A percentile compares a stretch with the other conserved stretches of the same genome.
Evolutionary conservation across 2,888 invertebrate genomes (phyloP).

Genomic region (Galerucella calmariensis): DNA sequence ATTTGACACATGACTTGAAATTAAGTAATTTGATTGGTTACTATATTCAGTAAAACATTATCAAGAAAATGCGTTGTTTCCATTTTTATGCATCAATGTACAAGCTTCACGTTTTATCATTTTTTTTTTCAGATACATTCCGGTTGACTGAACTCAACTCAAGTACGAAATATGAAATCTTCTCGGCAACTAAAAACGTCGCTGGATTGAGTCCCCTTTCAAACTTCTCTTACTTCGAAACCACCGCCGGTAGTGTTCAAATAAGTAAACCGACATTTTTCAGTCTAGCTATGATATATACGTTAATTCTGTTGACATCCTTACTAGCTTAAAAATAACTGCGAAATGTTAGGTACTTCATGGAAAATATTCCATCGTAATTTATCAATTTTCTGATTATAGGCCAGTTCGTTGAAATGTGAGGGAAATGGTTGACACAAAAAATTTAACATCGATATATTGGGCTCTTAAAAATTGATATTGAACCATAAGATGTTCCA

Average conservation of each 20-base stretch:
- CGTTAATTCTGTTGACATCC: constrained; percentile 30
- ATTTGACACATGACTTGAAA: too few relatives aligned
- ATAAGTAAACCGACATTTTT: constrained; percentile 28
- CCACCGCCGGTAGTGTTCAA: constrained; percentile 41
- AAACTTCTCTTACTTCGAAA: constrained; percentile 54
- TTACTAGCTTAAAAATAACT: constrained; percentile 35
- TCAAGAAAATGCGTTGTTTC: too few relatives aligned
- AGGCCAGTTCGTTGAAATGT: not conserved
- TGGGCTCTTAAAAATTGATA: not conserved
- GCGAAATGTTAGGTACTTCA: constrained; percentile 33
- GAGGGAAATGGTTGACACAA: not conserved
- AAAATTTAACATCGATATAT: not conserved
- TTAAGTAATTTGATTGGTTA: too few relatives aligned
- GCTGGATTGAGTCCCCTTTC: constrained; percentile 66
- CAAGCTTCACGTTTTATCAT: not conserved
- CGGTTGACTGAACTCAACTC: constrained; percentile 65
- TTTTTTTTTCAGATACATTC: constrained; percentile 64
- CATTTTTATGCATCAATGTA: too few relatives aligned
- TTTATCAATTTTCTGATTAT: not conserved
- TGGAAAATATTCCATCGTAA: constrained; percentile 29
- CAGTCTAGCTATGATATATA: constrained; percentile 30
- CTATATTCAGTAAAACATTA: too few relatives aligned
- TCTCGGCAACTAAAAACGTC: constrained; percentile 68
- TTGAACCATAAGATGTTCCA: too few relatives aligned
- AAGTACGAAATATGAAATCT: constrained; percentile 68